Evolutionary conservation across 2,797 vertebrate species (phyloP).

Genomic region (Acanthornis magna): DNA sequence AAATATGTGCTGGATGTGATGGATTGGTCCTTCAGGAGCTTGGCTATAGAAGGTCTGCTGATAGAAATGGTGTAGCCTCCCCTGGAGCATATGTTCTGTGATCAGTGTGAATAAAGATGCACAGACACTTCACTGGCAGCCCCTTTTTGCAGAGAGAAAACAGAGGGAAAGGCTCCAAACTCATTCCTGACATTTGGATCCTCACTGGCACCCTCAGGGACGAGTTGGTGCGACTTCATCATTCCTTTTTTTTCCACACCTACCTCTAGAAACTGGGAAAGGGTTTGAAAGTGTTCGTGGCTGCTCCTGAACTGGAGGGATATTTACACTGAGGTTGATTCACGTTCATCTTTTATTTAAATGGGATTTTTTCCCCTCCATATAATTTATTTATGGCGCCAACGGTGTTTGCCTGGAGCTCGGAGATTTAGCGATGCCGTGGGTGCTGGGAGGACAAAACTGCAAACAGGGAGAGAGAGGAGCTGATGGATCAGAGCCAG

Average conservation of each 20-base stretch:
- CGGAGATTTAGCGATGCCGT: background rate
- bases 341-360: constrained; percentile 5
- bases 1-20: background rate
- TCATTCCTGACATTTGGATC: background rate
- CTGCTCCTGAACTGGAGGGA: background rate
- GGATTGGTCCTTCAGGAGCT: background rate
- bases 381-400: background rate
- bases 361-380: background rate
- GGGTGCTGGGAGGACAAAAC: background rate
- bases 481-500: background rate
- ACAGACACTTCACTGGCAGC: background rate
- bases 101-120: background rate
- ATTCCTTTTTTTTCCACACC: background rate
- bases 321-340: background rate
- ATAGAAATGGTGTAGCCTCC: background rate
- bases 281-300: background rate
- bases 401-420: background rate
- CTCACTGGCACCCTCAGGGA: background rate
- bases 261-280: background rate
- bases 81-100: background rate
- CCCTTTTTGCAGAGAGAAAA: background rate
- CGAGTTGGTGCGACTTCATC: background rate
- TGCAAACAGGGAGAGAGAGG: background rate
- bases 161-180: background rate
- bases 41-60: background rate